Evolutionary conservation across 2,888 invertebrate genomes (phyloP).

Genomic region (Anaspis maculata): DNA sequence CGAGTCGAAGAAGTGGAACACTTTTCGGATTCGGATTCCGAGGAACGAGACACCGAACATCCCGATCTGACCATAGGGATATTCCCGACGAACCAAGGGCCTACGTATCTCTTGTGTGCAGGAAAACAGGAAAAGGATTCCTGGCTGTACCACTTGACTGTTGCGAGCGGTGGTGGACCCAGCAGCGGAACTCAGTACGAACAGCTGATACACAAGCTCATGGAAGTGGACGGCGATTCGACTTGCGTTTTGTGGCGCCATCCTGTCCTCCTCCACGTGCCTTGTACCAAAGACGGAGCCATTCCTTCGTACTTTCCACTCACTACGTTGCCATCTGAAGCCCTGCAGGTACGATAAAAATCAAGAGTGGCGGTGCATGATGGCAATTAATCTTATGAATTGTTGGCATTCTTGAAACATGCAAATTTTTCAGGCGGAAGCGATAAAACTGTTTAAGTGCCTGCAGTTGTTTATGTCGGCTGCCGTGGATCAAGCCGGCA

Average conservation of each 20-base stretch:
- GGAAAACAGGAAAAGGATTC: conserved; percentile 91
- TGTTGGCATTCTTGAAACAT: no score
- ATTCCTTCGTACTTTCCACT: conserved; percentile 64
- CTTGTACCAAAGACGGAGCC: conserved; percentile 76
- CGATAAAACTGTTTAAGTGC: conserved; percentile 92
- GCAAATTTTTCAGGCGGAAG: conserved; percentile 53
- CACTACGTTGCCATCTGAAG: conserved; percentile 83
- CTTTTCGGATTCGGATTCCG: conserved; percentile 84
- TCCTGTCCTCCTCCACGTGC: conserved; percentile 71
- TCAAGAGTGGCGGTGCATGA: no score
- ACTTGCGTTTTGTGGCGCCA: conserved; percentile 91
- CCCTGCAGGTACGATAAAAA: conserved; percentile 67
- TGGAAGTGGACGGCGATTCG: conserved; percentile 93
- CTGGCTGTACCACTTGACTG: conserved; percentile 77
- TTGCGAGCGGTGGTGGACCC: conserved; percentile 87
- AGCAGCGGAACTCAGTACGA: conserved; percentile 94
- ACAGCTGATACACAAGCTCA: conserved; percentile 88
- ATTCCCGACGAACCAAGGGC: conserved; percentile 88
- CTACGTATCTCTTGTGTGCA: conserved; percentile 87
- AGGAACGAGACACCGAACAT: conserved; percentile 73
- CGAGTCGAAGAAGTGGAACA: conserved; percentile 92
- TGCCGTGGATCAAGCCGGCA: conserved; percentile 88
- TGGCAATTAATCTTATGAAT: not conserved
- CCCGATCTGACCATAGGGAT: conserved; percentile 83
- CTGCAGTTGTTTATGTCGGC: conserved; percentile 95